phyloP scores from a whole-genome alignment of 2,797 vertebrate species.

The Bradypodion pumilum region DNA sequence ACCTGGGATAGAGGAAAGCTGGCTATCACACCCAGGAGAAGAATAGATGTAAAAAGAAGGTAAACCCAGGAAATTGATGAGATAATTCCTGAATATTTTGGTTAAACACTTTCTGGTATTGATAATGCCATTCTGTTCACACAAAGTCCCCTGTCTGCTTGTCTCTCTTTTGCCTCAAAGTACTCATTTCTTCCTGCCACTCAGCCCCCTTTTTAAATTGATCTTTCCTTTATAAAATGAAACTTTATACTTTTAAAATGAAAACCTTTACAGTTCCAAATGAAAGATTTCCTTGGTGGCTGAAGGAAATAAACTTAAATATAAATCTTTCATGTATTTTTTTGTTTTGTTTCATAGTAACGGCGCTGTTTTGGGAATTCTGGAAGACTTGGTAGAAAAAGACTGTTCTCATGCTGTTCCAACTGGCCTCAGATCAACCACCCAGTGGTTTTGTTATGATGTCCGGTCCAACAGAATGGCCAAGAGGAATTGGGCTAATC shows the following conservation, averaged over 20 bases:
- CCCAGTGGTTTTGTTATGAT: constrained; percentile 47
- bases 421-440: constrained; percentile 31
- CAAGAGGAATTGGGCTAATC: constrained; percentile 51
- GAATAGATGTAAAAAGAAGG: background rate
- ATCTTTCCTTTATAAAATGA: background rate
- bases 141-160: background rate
- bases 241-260: background rate
- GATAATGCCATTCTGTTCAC: background rate
- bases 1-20: background rate
- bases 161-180: background rate
- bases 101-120: background rate
- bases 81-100: background rate
- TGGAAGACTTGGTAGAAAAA: background rate
- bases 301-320: background rate
- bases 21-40: background rate
- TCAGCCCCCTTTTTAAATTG: background rate
- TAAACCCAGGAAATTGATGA: background rate
- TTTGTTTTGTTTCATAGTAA: background rate
- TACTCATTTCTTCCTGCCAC: background rate
- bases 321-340: background rate
- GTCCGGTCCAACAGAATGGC: constrained; percentile 30
- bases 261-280: background rate
- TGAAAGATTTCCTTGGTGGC: background rate
- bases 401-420: background rate
- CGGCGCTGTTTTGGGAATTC: background rate